These are phyloP conservation scores for Mamestra brassicae DNA, from an alignment of 2,888 invertebrate species.

Conservation along the genomic window DNA sequence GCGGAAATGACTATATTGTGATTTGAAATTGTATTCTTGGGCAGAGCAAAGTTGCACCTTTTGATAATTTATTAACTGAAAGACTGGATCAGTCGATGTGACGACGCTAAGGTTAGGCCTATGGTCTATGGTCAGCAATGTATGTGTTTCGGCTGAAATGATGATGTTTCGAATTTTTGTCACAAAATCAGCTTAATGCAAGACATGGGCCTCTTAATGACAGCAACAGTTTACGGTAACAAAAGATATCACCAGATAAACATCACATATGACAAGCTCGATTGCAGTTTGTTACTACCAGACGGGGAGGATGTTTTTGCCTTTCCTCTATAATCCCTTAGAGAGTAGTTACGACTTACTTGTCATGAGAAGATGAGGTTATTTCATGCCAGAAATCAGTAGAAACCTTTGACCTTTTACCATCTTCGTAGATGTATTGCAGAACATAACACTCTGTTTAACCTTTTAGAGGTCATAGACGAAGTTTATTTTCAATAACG, in stretches of 20 bases:
- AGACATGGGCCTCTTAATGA: too few relatives aligned
- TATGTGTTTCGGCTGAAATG: too few relatives aligned
- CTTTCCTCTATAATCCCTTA: background rate
- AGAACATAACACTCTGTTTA: slow-evolving; percentile 13
- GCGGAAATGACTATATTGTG: background rate
- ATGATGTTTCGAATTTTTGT: too few relatives aligned
- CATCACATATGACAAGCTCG: background rate
- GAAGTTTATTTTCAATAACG: background rate
- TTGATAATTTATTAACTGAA: too few relatives aligned
- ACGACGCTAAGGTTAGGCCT: too few relatives aligned
- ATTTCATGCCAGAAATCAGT: background rate
- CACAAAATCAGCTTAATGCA: too few relatives aligned
- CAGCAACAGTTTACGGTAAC: background rate
- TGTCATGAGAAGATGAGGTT: background rate
- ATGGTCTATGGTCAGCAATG: too few relatives aligned
- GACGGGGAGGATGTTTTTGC: too few relatives aligned
- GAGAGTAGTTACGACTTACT: background rate
- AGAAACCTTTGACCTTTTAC: background rate
- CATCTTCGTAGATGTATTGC: background rate
- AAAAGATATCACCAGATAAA: background rate
- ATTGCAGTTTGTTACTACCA: background rate
- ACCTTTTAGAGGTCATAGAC: slow-evolving; percentile 38
- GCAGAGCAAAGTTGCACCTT: too few relatives aligned
- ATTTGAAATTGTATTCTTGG: too few relatives aligned
- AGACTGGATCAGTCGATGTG: too few relatives aligned